Evolutionary conservation across 2,797 vertebrate genomes (phyloP).

Genomic region (Scolopax rusticola): DNA sequence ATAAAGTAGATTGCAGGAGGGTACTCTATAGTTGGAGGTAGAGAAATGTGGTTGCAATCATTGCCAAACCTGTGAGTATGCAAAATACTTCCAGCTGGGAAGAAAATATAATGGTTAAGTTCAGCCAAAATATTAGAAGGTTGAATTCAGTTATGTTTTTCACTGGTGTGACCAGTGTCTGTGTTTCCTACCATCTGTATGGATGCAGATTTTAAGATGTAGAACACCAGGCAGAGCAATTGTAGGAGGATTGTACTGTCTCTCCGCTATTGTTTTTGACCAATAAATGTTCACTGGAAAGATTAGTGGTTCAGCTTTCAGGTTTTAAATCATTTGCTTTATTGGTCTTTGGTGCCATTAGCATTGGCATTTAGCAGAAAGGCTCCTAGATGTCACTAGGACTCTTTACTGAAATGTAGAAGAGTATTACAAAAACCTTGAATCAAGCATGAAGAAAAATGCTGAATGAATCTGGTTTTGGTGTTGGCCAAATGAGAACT

Average conservation of each 20-base stretch:
- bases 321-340: background rate
- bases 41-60: background rate
- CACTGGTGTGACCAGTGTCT: background rate
- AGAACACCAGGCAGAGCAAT: background rate
- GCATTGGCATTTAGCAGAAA: background rate
- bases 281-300: background rate
- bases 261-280: background rate
- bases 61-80: background rate
- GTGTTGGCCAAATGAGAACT: background rate
- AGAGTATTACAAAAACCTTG: background rate
- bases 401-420: background rate
- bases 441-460: background rate
- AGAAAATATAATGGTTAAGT: rapidly evolving
- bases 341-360: background rate
- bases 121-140: background rate
- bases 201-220: background rate
- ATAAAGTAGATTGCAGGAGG: background rate
- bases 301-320: background rate
- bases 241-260: background rate
- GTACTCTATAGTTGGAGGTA: rapidly evolving
- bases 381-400: background rate
- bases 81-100: background rate
- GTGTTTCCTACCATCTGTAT: background rate
- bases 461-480: background rate
- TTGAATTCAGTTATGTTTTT: background rate